Evolutionary conservation across 2,888 invertebrate genomes (phyloP).

Genomic region (Stramonita haemastoma): DNA sequence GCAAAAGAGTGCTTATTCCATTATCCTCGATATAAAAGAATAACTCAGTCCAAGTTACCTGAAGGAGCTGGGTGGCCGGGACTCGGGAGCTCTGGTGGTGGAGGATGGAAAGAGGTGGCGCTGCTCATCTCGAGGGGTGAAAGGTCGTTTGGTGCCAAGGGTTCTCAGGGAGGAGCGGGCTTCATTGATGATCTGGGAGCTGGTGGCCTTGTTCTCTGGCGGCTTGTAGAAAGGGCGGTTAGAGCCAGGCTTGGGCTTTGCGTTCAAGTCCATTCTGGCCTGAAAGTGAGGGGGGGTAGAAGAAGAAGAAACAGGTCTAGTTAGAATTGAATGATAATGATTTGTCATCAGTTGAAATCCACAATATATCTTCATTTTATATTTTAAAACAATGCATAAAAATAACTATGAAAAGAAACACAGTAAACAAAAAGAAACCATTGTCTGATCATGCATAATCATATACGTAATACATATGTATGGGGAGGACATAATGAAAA

Average conservation of each 20-base stretch:
- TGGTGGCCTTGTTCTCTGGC: slow-evolving; percentile 69
- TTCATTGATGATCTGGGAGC: slow-evolving; percentile 74
- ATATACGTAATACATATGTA: too few relatives aligned
- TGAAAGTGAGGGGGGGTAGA: not conserved
- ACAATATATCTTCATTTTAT: not conserved
- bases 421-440: too few relatives aligned
- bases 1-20: too few relatives aligned
- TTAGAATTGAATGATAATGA: not conserved
- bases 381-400: too few relatives aligned
- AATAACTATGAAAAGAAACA: too few relatives aligned
- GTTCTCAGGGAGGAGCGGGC: slow-evolving; percentile 79
- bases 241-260: slow-evolving; percentile 54
- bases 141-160: slow-evolving; percentile 89
- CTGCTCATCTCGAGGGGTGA: slow-evolving; percentile 89
- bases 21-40: too few relatives aligned
- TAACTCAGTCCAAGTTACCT: too few relatives aligned
- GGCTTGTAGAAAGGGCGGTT: slow-evolving; percentile 73
- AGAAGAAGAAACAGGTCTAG: not conserved
- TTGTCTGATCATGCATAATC: too few relatives aligned
- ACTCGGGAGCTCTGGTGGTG: slow-evolving; percentile 69
- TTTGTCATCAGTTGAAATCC: not conserved
- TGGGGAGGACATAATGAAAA: too few relatives aligned
- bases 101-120: slow-evolving; percentile 85
- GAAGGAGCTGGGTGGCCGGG: slow-evolving; percentile 76
- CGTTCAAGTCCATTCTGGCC: slow-evolving; percentile 33